phyloP scores from a whole-genome alignment of 1,140 invertebrate species.

The Saccostrea glomerata region DNA sequence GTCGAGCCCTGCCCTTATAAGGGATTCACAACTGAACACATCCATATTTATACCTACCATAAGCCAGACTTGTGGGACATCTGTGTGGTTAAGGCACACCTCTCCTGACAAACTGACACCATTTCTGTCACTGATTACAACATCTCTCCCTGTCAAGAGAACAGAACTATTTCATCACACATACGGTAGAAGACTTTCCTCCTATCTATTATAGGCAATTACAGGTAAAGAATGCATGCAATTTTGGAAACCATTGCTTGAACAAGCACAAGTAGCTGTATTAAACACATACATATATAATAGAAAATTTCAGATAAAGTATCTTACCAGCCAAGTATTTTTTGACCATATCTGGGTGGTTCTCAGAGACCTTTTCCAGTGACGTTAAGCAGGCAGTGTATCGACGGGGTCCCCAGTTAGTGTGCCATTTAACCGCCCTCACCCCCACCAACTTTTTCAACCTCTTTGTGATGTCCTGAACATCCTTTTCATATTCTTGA shows the following conservation, averaged over 20 bases:
- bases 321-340: background rate
- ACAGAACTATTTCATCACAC: background rate
- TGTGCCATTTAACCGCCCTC: conserved; percentile 1
- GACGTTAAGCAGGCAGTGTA: background rate
- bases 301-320: background rate
- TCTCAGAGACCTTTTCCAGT: conserved; percentile 6
- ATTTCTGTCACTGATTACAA: conserved; percentile 20
- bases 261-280: background rate
- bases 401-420: background rate
- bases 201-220: background rate
- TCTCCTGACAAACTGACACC: conserved; percentile 22
- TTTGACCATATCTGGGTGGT: background rate
- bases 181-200: too few species aligned
- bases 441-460: background rate
- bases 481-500: background rate
- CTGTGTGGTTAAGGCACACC: conserved; percentile 17
- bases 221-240: background rate
- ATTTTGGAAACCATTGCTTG: background rate
- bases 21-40: too few species aligned
- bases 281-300: background rate
- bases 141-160: background rate
- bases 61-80: conserved; percentile 12
- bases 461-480: background rate
- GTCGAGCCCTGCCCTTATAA: too few species aligned
- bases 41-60: background rate